Evolutionary conservation across 2,797 vertebrate species (phyloP).

Genomic region (Falco columbarius): DNA sequence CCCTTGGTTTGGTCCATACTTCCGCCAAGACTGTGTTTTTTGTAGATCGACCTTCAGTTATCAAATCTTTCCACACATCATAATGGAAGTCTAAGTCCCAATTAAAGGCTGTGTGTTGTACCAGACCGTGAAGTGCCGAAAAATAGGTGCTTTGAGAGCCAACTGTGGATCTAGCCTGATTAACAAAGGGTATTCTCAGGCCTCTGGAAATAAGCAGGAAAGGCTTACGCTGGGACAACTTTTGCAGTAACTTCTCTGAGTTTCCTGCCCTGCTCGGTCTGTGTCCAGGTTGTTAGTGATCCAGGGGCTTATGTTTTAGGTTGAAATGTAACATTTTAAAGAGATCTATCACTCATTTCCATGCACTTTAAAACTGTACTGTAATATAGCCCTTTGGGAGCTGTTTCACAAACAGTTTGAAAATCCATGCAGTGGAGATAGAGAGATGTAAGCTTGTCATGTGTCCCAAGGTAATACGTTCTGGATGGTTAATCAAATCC

Average conservation of each 20-base stretch:
- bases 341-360: background rate
- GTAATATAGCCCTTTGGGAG: background rate
- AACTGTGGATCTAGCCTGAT: background rate
- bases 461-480: background rate
- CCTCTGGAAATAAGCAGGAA: background rate
- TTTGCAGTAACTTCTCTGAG: background rate
- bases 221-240: background rate
- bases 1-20: background rate
- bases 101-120: background rate
- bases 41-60: background rate
- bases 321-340: background rate
- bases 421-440: background rate
- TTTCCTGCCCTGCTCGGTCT: background rate
- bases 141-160: background rate
- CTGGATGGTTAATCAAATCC: slow-evolving; percentile 43
- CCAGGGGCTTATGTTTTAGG: background rate
- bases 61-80: background rate
- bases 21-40: background rate
- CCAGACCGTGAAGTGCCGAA: background rate
- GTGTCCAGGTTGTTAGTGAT: background rate
- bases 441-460: background rate
- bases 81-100: background rate
- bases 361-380: background rate
- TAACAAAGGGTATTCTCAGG: background rate
- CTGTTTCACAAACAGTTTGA: background rate